Evolutionary conservation across 2,113 vertebrate species (phyloP).

Genomic region (Salvelinus namaycush): DNA sequence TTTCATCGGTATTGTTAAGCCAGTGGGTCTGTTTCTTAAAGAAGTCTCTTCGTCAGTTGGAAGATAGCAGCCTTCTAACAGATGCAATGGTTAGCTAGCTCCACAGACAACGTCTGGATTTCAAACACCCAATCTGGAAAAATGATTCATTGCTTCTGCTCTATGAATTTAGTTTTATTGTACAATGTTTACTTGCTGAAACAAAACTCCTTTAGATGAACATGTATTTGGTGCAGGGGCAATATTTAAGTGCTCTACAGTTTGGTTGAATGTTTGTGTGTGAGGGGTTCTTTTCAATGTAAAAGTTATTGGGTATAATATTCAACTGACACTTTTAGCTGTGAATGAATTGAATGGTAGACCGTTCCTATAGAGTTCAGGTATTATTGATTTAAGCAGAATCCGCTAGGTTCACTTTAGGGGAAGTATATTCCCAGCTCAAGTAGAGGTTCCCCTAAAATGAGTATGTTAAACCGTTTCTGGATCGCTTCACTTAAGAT

Average conservation of each 20-base stretch:
- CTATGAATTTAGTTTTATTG: constrained; percentile 17
- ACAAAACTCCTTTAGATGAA: background rate
- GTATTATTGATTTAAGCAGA: constrained; percentile 9
- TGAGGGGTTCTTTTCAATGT: background rate
- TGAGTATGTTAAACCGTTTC: background rate
- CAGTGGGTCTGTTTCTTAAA: background rate
- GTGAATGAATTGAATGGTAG: constrained; percentile 24
- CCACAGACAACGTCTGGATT: constrained; percentile 7
- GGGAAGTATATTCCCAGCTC: constrained; percentile 10
- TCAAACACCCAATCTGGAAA: constrained; percentile 38
- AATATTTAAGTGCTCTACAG: background rate
- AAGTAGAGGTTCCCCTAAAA: background rate
- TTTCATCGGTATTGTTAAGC: background rate
- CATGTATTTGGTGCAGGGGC: constrained; percentile 14
- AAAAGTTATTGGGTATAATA: constrained; percentile 1
- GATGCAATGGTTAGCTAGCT: background rate
- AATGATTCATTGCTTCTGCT: constrained; percentile 6
- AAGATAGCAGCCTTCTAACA: constrained; percentile 14
- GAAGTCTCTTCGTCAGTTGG: background rate
- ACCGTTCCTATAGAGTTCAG: background rate
- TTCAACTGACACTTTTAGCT: constrained; percentile 23
- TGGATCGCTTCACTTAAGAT: constrained; percentile 11
- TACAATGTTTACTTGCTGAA: background rate
- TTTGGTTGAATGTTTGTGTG: background rate
- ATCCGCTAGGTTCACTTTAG: background rate